These are phyloP conservation scores for Adoxophyes honmai DNA, from an alignment of 1,140 invertebrate species.

Conservation along the genomic window DNA sequence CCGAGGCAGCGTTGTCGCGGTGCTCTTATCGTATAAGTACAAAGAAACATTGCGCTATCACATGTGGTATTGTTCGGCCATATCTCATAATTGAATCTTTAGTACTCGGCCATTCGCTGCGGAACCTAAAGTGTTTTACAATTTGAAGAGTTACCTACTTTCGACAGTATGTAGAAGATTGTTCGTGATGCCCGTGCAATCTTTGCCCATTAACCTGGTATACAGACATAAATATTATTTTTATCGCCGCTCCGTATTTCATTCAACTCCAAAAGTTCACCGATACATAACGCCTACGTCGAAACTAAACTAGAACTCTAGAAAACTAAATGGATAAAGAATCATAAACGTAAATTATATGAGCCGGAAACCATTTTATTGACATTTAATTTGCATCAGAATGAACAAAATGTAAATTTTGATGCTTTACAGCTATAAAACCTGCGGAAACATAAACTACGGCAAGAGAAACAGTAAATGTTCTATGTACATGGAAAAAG, in stretches of 20 bases:
- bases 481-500: too few species aligned
- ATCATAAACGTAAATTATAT: background rate
- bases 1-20: conserved; percentile 42
- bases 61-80: conserved; percentile 49
- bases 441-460: background rate
- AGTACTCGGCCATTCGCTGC: conserved; percentile 27
- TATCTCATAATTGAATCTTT: conserved; percentile 68
- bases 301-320: background rate
- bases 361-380: conserved; percentile 6
- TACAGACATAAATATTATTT: background rate
- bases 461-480: too few species aligned
- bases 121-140: conserved; percentile 8
- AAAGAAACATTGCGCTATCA: conserved; percentile 49
- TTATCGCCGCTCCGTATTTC: background rate
- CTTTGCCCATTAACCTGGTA: conserved; percentile 7
- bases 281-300: background rate
- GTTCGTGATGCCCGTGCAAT: background rate
- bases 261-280: background rate
- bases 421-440: background rate
- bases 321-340: conserved; percentile 7
- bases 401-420: background rate
- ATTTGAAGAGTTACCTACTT: conserved; percentile 7
- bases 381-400: conserved; percentile 2
- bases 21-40: conserved; percentile 45
- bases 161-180: background rate